A percentile compares a stretch with the other conserved stretches of the same genome.
phyloP scores from a whole-genome alignment of 2,797 vertebrate species.

The Oreortyx pictus region DNA sequence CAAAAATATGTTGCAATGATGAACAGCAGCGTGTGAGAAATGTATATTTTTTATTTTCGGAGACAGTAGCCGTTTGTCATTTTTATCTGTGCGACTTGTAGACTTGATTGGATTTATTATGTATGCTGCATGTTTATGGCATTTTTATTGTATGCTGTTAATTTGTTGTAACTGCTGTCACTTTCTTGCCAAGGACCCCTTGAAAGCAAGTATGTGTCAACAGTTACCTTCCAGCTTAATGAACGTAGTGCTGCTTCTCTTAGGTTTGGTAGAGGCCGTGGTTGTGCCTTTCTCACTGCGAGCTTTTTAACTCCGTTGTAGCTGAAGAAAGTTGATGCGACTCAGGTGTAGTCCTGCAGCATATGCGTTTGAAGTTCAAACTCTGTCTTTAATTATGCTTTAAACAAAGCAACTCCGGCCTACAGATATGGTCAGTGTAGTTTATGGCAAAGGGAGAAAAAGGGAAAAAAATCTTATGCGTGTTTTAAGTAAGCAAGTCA shows the following conservation, averaged over 20 bases:
- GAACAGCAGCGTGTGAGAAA: constrained; percentile 70
- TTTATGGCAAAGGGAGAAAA: background rate
- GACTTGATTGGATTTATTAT: constrained; percentile 83
- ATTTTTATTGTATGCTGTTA: constrained; percentile 83
- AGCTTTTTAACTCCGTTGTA: constrained; percentile 13
- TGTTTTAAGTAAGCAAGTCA: background rate
- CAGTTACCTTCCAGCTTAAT: constrained; percentile 75
- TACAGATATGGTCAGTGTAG: accelerated
- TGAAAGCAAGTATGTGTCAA: constrained; percentile 76
- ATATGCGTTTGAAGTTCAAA: background rate
- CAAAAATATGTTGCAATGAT: constrained; percentile 64
- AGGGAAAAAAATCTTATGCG: background rate
- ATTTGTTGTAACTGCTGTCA: constrained; percentile 82
- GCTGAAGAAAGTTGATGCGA: background rate
- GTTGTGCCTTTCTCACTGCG: background rate
- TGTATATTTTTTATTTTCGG: constrained; percentile 77
- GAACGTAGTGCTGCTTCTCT: constrained; percentile 67
- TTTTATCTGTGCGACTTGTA: constrained; percentile 80
- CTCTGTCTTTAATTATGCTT: background rate
- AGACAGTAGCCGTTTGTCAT: constrained; percentile 79
- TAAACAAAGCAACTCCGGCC: background rate
- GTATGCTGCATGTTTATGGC: constrained; percentile 81
- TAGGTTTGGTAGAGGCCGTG: constrained; percentile 30
- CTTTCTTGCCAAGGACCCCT: constrained; percentile 75
- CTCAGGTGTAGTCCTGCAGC: background rate